A percentile compares a stretch with the other conserved stretches of the same genome.
These are phyloP conservation scores for Probosciger aterrimus DNA, from an alignment of 2,113 vertebrate genomes.

Conservation along the genomic window DNA sequence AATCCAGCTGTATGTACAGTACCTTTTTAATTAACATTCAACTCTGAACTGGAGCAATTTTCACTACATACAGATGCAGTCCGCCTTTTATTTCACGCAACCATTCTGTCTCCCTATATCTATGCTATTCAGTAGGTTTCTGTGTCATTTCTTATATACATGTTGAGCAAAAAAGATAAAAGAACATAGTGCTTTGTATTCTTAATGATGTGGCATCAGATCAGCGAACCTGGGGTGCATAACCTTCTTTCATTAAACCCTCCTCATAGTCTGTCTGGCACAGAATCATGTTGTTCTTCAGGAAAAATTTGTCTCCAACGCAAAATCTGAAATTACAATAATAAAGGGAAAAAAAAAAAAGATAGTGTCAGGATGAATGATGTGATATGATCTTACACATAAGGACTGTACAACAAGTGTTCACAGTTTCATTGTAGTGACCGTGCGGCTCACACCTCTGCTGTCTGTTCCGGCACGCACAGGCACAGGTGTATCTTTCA, in stretches of 20 bases:
- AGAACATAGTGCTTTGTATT: conserved; percentile 84
- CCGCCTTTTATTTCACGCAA: conserved; percentile 71
- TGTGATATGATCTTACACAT: not conserved
- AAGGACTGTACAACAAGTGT: rapidly evolving
- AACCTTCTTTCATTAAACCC: conserved; percentile 98
- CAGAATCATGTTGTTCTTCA: conserved; percentile 99
- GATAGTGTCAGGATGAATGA: not conserved
- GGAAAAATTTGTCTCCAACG: conserved; percentile 99
- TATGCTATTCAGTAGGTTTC: conserved; percentile 87
- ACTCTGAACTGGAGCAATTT: conserved; percentile 79
- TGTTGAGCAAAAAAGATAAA: conserved; percentile 78
- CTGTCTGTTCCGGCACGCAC: not conserved
- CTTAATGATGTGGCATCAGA: conserved; percentile 46
- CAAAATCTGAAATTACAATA: conserved; percentile 87
- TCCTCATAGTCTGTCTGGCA: conserved; percentile 99
- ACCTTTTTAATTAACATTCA: conserved; percentile 80
- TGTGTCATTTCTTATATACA: conserved; percentile 80
- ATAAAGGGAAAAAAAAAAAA: not conserved
- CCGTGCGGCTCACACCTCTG: not conserved
- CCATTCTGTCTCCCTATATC: conserved; percentile 81
- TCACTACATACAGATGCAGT: conserved; percentile 79
- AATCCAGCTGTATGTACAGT: conserved; percentile 81
- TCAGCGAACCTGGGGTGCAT: conserved; percentile 96
- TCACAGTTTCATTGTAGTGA: not conserved
- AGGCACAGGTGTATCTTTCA: not conserved